phyloP scores from a whole-genome alignment of 2,888 invertebrate species.

The Cephus rjabovi region DNA sequence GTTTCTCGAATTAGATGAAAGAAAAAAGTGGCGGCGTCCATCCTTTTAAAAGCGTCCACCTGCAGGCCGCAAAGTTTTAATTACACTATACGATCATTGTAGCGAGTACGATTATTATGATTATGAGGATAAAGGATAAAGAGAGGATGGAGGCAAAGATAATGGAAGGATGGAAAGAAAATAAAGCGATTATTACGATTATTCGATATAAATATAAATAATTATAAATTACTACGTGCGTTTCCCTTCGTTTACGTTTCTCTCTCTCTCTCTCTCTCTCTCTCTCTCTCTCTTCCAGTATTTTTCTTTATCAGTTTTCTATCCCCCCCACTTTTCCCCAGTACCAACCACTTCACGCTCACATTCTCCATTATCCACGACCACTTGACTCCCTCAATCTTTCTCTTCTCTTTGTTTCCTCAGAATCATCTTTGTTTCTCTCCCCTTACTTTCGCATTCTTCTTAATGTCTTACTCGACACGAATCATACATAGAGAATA shows the following conservation, averaged over 20 bases:
- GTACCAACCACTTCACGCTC: not conserved
- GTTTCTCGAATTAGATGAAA: not conserved
- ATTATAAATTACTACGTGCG: slow-evolving; percentile 39
- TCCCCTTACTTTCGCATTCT: not conserved
- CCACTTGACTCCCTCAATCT: not conserved
- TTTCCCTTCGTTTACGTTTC: slow-evolving; percentile 32
- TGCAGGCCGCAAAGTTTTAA: not conserved
- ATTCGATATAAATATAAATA: slow-evolving; percentile 57
- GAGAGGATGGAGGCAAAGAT: not conserved
- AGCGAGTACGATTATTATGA: slow-evolving; percentile 47
- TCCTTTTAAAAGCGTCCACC: not conserved
- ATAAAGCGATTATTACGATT: slow-evolving; percentile 40
- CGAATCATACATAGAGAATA: slow-evolving; percentile 30
- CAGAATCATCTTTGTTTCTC: slow-evolving; percentile 21
- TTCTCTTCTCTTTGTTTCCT: not conserved
- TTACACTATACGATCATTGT: slow-evolving; percentile 54
- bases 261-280: slow-evolving; percentile 33
- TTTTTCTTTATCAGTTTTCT: slow-evolving; percentile 28
- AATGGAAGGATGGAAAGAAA: not conserved
- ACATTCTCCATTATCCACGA: not conserved
- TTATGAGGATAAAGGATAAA: slow-evolving; percentile 18
- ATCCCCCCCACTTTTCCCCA: not conserved
- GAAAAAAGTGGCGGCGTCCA: not conserved
- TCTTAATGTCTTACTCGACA: slow-evolving; percentile 30
- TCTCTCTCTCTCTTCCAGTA: slow-evolving; percentile 44